A percentile compares a stretch with the other conserved stretches of the same genome.
phyloP scores from a whole-genome alignment of 23 tunicate genomes.

The Ascidia mentula region DNA sequence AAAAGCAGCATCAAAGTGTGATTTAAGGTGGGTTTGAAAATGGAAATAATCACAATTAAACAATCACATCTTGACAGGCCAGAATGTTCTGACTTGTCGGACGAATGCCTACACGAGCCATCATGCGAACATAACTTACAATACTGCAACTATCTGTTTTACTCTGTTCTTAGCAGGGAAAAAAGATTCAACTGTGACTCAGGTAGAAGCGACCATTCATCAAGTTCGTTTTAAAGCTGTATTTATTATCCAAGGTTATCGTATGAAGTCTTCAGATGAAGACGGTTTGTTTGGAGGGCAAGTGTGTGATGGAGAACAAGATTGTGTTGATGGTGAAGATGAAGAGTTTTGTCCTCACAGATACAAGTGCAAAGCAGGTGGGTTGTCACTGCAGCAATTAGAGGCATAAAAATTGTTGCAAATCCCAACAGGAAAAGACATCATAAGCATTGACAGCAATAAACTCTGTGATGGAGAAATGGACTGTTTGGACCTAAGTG shows the following conservation, averaged over 20 bases:
- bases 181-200: constrained; percentile 15
- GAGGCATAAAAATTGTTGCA: too few species aligned
- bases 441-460: constrained; percentile 25
- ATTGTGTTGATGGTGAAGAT: constrained; percentile 34
- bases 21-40: constrained; percentile 29
- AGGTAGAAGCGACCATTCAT: constrained; percentile 10
- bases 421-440: constrained; percentile 6
- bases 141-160: constrained; percentile 25
- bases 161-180: neutral
- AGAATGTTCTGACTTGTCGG: constrained; percentile 28
- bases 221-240: neutral
- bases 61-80: constrained; percentile 12
- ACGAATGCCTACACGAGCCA: constrained; percentile 24
- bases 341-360: constrained; percentile 36
- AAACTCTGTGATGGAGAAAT: constrained; percentile 30
- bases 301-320: constrained; percentile 37
- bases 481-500: constrained; percentile 21
- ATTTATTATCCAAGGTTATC: too few species aligned
- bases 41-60: too few species aligned
- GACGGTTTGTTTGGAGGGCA: constrained; percentile 17
- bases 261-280: neutral
- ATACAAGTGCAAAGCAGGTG: constrained; percentile 18
- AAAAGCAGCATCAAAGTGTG: constrained; percentile 21
- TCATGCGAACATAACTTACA: constrained; percentile 13
- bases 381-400: too few species aligned